phyloP scores from a whole-genome alignment of 2,888 invertebrate species.

The Lycaena phlaeas region DNA sequence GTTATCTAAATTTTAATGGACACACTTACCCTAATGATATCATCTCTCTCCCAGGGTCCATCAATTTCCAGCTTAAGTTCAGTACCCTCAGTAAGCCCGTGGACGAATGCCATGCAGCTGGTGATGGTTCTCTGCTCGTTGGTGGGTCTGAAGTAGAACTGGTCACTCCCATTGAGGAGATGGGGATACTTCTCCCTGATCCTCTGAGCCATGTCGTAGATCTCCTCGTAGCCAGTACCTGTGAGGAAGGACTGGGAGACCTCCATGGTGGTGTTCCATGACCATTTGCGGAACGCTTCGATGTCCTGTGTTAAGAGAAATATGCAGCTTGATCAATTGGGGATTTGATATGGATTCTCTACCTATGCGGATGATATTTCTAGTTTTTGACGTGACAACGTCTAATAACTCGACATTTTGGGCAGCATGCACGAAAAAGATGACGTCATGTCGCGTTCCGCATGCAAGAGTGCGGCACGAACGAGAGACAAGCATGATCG shows the following conservation, averaged over 20 bases:
- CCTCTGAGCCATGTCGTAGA: conserved; percentile 72
- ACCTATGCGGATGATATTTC: too few relatives aligned
- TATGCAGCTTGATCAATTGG: too few relatives aligned
- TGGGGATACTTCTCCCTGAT: conserved; percentile 40
- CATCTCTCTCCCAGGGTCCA: conserved; percentile 31
- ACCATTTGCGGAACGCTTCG: conserved; percentile 76
- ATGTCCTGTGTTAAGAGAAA: conserved; percentile 77
- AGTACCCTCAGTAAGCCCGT: conserved; percentile 53
- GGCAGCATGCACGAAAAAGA: too few relatives aligned
- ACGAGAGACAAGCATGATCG: too few relatives aligned
- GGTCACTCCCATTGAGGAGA: conserved; percentile 50
- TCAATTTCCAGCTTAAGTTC: conserved; percentile 34
- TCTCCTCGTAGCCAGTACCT: conserved; percentile 74
- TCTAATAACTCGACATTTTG: too few relatives aligned
- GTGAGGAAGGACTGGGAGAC: conserved; percentile 73
- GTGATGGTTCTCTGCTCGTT: conserved; percentile 72
- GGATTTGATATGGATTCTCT: too few relatives aligned
- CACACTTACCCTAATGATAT: conserved; percentile 45
- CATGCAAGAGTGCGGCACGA: too few relatives aligned
- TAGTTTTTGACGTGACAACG: too few relatives aligned
- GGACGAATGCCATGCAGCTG: conserved; percentile 75
- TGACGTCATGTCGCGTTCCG: too few relatives aligned
- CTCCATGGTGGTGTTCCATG: conserved; percentile 75
- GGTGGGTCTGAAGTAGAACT: conserved; percentile 75
- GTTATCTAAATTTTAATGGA: too few relatives aligned